A percentile compares a stretch with the other conserved stretches of the same genome.
Conservation (phyloP, 2,113 vertebrate species). For the Chroicocephalus ridibundus region DNA sequence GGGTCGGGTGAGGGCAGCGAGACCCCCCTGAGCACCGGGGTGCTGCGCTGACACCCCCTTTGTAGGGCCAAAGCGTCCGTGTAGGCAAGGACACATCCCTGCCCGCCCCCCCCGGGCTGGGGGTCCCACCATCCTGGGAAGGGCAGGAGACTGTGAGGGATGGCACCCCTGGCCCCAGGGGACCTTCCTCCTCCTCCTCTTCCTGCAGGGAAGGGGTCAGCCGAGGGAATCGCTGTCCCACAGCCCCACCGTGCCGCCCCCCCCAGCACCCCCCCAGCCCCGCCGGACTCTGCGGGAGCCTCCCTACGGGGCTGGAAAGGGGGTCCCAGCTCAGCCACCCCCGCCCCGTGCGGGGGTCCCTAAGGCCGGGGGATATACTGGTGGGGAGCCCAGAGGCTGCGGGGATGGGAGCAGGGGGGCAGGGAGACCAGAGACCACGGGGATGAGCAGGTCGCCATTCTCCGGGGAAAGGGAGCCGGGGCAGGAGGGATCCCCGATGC, state of each 20-base stretch:
- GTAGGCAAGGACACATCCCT: not conserved
- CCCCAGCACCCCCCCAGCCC: too few species aligned
- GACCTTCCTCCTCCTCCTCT: not conserved
- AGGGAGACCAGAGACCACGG: not conserved
- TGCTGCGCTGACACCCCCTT: not conserved
- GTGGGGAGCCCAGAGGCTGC: not conserved
- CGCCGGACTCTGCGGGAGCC: not conserved
- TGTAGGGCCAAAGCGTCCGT: not conserved
- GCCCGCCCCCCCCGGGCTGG: fast-evolving
- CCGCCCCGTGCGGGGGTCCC: not conserved
- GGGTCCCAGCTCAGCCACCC: not conserved
- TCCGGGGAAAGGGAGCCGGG: not conserved
- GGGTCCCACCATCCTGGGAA: not conserved
- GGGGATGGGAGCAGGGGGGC: not conserved
- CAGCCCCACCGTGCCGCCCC: not conserved
- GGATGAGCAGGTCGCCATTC: not conserved
- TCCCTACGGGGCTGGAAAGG: not conserved
- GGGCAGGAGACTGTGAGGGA: not conserved
- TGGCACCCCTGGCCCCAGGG: not conserved
- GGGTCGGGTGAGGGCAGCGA: not conserved
- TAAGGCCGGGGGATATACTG: not conserved
- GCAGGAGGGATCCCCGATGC: not conserved
- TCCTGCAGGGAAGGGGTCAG: not conserved
- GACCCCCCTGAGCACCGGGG: not conserved
- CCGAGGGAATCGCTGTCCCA: not conserved